These are phyloP conservation scores for Lophochroa leadbeateri DNA, from an alignment of 2,113 vertebrate species.

Conservation along the genomic window DNA sequence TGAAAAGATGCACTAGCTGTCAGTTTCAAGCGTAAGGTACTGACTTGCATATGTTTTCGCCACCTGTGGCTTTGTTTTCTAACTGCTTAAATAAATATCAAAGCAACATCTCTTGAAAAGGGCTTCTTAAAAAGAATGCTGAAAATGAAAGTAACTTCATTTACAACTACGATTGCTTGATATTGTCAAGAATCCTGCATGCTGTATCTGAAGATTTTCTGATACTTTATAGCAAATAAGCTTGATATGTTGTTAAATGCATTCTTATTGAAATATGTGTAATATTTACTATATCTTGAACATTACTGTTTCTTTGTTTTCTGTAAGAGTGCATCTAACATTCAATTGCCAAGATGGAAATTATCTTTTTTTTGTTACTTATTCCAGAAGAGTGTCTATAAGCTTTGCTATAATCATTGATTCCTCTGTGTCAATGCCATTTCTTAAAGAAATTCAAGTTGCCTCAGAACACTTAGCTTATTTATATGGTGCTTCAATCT, in stretches of 20 bases:
- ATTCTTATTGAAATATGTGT: neutral
- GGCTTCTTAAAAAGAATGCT: neutral
- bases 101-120: neutral
- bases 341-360: neutral
- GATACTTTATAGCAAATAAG: neutral
- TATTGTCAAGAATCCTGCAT: neutral
- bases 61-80: neutral
- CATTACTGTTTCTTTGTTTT: neutral
- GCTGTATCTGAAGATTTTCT: neutral
- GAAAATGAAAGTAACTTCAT: neutral
- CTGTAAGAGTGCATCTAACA: neutral
- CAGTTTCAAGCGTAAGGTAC: neutral
- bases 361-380: neutral
- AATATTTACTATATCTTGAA: neutral
- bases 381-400: neutral
- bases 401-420: neutral
- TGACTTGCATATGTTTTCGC: neutral
- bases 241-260: neutral
- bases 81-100: neutral
- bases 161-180: neutral
- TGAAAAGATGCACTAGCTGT: neutral
- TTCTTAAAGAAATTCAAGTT: conserved; percentile 17
- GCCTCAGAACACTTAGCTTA: conserved; percentile 37
- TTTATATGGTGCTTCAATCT: conserved; percentile 57
- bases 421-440: neutral